A percentile compares a stretch with the other conserved stretches of the same genome.
phyloP scores from a whole-genome alignment of 2,888 invertebrate species.

The Nymphalis c-album region DNA sequence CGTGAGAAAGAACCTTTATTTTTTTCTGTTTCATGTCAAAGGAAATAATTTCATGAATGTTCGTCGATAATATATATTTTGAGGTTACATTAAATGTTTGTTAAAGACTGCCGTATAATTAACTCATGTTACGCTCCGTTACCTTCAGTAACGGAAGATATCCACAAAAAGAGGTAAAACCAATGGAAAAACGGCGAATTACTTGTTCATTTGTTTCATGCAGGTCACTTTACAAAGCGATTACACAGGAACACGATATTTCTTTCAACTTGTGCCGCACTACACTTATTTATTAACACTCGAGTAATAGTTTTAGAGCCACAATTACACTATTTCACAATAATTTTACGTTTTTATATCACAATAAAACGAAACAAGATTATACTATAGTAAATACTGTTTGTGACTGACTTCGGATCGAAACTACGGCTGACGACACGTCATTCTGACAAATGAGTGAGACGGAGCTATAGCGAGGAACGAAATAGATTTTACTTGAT shows the following conservation, averaged over 20 bases:
- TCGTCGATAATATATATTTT: conserved; percentile 12
- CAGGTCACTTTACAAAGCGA: conserved; percentile 22
- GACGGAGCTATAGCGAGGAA: conserved; percentile 50
- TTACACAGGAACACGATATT: conserved; percentile 34
- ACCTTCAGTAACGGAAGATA: conserved; percentile 61
- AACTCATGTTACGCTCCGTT: conserved; percentile 55
- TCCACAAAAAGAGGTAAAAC: conserved; percentile 59
- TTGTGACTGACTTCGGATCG: conserved; percentile 75
- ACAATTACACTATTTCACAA: conserved; percentile 44
- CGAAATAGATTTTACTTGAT: conserved; percentile 39
- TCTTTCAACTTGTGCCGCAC: neutral
- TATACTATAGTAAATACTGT: conserved; percentile 56
- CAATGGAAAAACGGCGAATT: conserved; percentile 54
- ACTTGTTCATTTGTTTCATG: conserved; percentile 24
- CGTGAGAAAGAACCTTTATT: conserved; percentile 5
- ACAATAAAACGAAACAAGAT: conserved; percentile 57
- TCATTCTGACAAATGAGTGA: conserved; percentile 63
- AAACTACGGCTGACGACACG: conserved; percentile 59
- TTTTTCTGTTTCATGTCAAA: neutral
- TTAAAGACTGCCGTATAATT: conserved; percentile 57
- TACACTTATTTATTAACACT: conserved; percentile 18
- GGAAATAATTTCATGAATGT: neutral
- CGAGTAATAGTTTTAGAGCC: conserved; percentile 9
- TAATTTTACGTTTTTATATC: conserved; percentile 50
- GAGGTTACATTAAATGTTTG: conserved; percentile 25